A percentile compares a stretch with the other conserved stretches of the same genome.
Evolutionary conservation across 2,797 vertebrate species (phyloP).

Genomic region (Pantherophis vulpinus): DNA sequence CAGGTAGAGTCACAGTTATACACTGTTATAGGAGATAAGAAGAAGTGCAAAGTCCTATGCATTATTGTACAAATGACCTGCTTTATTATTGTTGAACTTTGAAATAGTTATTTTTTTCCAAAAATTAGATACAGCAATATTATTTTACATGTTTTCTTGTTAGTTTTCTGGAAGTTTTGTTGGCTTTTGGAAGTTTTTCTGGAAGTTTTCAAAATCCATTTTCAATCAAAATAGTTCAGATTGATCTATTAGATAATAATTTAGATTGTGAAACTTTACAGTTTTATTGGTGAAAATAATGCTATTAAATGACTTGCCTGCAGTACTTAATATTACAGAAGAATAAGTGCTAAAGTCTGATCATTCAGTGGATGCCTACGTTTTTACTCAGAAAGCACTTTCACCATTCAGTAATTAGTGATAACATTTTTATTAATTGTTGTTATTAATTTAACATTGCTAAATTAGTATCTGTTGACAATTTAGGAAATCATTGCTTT

Average conservation of each 20-base stretch:
- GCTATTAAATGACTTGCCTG: neutral
- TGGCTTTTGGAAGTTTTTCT: no score
- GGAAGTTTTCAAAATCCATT: neutral
- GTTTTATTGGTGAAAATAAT: neutral
- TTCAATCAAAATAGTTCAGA: neutral
- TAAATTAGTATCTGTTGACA: neutral
- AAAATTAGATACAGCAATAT: neutral
- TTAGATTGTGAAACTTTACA: neutral
- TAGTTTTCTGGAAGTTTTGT: neutral
- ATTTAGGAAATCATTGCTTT: neutral
- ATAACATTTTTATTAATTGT: neutral
- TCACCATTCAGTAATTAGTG: neutral
- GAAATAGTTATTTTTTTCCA: neutral
- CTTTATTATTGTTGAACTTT: neutral
- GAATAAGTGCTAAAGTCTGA: neutral
- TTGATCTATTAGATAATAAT: neutral
- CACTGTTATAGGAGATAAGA: neutral
- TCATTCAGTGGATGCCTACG: neutral
- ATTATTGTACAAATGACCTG: neutral
- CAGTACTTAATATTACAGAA: neutral
- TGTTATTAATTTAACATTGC: neutral
- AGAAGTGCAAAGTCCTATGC: neutral
- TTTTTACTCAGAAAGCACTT: neutral
- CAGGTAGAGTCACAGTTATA: conserved; percentile 72
- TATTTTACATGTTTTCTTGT: neutral